Percentiles rank a stretch among this genome's conserved stretches.
phyloP scores from a whole-genome alignment of 2,113 vertebrate species.

The Macquaria ambigua region DNA sequence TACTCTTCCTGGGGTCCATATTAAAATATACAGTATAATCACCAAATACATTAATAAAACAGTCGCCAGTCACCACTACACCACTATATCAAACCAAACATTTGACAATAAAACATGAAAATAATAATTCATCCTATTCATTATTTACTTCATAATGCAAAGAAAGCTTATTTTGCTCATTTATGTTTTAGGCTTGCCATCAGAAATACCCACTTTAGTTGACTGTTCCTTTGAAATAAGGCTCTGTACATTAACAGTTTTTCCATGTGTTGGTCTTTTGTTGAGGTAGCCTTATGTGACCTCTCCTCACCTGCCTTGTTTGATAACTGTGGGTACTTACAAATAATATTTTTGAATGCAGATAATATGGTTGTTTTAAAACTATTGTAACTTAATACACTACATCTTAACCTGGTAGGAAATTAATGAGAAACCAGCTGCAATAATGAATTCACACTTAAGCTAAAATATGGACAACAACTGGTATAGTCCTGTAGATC shows the following conservation, averaged over 20 bases:
- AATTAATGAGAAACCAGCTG: background rate
- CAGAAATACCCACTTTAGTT: too few relatives aligned
- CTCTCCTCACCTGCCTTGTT: background rate
- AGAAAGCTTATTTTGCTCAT: background rate
- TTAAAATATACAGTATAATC: background rate
- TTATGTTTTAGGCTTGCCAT: background rate
- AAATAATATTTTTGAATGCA: background rate
- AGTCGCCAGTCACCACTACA: background rate
- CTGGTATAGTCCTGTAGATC: background rate
- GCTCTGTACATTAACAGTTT: background rate
- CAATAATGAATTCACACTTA: background rate
- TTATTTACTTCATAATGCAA: background rate
- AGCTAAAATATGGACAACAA: background rate
- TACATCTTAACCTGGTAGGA: background rate
- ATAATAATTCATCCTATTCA: background rate
- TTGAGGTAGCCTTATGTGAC: background rate
- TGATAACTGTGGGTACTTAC: background rate
- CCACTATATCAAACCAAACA: background rate
- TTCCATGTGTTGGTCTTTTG: background rate
- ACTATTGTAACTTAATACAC: background rate
- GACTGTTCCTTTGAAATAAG: too few relatives aligned
- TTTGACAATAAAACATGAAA: background rate
- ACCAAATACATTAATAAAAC: background rate
- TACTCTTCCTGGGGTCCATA: background rate
- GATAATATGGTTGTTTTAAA: background rate